Conservation (phyloP, 2,888 invertebrate species). For the Zygogramma bicolorata region DNA sequence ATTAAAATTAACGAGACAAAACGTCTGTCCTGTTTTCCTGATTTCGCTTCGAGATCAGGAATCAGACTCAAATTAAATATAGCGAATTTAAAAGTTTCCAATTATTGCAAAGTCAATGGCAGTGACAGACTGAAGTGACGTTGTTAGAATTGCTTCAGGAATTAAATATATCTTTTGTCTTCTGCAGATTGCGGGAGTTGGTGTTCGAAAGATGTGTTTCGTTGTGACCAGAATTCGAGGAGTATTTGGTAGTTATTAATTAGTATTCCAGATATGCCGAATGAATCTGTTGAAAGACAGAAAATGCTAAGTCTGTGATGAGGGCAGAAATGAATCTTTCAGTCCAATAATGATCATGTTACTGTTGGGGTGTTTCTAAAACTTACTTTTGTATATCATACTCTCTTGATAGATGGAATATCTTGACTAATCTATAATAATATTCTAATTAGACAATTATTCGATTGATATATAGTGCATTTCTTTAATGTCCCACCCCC, state of each 20-base stretch:
- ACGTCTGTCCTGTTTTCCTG: conserved; percentile 43
- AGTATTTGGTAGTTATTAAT: background rate
- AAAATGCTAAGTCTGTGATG: too few species aligned
- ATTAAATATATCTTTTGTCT: conserved; percentile 33
- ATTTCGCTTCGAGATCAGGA: conserved; percentile 53
- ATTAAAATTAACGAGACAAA: conserved; percentile 48
- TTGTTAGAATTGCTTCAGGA: conserved; percentile 36
- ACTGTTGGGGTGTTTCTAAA: too few species aligned
- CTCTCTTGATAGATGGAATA: too few species aligned
- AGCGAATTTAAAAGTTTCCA: conserved; percentile 62
- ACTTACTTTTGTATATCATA: too few species aligned
- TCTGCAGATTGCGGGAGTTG: conserved; percentile 22
- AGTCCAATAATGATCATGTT: too few species aligned
- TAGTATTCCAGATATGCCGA: background rate
- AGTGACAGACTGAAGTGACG: conserved; percentile 60
- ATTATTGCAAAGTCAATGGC: conserved; percentile 65
- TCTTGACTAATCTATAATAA: too few species aligned
- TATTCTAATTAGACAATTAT: too few species aligned
- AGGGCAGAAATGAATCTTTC: too few species aligned
- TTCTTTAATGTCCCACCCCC: too few species aligned
- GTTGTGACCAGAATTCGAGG: background rate
- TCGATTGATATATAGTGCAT: too few species aligned
- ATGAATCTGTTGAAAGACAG: too few species aligned
- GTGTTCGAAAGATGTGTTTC: background rate
- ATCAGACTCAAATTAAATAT: conserved; percentile 64